Base-by-base conservation (phyloP, 37 sponge, comb jelly and placozoan genomes). In the Petrosia ficiformis region DNA sequence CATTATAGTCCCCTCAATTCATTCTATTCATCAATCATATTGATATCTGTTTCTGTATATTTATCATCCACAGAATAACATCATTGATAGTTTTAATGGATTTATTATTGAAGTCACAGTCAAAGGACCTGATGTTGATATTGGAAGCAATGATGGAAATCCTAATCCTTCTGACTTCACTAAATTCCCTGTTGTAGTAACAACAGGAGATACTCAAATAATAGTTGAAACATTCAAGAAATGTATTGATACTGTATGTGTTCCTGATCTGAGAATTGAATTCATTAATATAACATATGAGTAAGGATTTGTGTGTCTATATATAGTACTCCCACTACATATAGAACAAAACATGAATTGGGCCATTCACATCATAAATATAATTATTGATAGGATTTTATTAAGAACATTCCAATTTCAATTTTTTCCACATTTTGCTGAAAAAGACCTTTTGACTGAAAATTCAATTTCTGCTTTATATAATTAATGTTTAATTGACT, bases 161-260 rank as follows among this genome's bases (percentile, higher is more conserved):
- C 54, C 54, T 19, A 48, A 16, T 48, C 54, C 54, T 48, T 19
- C 54, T 48, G 16, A 48, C 54, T 16, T 48, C 16, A 10, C 10
- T 10, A 48, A 10, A 19, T 10, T 48, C 16, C 54, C 54, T 48
- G 16, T 48, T 48, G 54, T 48, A 48, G 54, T 48, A 16, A 48
- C 16, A 48, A 48, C 54, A 48, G 54, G 54, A 10, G 16, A 16
- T 48, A 48, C 54, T 48, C 14, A 48, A 48, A 16, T 78, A 26
- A 56, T 68, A 68, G 75, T 82, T 48, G 82, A 82, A 43, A 82
- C 73, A 2, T 24, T 64, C 1, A 82, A 72, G 54, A 67, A 82
- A 39, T 82, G 82, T 37, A n/a, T 39, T 66, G 65, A 68, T 25
- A 22, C 6, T 6, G 39, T 54, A 0, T 82, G 82, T 30, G 48